These are phyloP conservation scores for Emys orbicularis DNA, from an alignment of 2,797 vertebrate species.

Conservation along the genomic window DNA sequence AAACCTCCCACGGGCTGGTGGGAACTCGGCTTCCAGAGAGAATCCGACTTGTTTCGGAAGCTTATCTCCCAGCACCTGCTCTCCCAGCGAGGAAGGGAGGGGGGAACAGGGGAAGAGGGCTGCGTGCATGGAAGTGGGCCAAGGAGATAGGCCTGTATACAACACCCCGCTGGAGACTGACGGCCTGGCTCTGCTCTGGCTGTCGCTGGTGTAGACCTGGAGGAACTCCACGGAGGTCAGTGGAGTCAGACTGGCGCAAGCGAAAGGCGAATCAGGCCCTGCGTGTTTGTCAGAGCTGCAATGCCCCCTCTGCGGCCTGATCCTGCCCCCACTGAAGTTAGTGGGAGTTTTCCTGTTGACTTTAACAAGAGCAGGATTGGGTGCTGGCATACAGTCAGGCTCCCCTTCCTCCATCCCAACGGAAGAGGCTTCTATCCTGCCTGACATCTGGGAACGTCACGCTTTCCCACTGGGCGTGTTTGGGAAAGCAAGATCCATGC, in stretches of 20 bases:
- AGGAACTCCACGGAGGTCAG: background rate
- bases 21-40: conserved; percentile 42
- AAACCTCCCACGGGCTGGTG: conserved; percentile 54
- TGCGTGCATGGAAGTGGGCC: background rate
- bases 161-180: background rate
- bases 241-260: background rate
- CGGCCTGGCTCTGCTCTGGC: background rate
- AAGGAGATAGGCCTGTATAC: background rate
- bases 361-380: background rate
- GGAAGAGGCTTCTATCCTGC: background rate
- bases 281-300: background rate
- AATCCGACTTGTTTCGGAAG: conserved; percentile 56
- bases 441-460: background rate
- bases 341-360: background rate
- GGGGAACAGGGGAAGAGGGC: background rate
- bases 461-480: background rate
- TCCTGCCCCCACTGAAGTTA: background rate
- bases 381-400: background rate
- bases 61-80: conserved; percentile 59
- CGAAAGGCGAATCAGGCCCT: background rate
- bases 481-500: background rate
- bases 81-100: conserved; percentile 10
- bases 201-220: background rate
- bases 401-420: background rate
- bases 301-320: background rate